A percentile compares a stretch with the other conserved stretches of the same genome.
Conservation (phyloP, 2,888 invertebrate species). For the Sarcophaga variegata region DNA sequence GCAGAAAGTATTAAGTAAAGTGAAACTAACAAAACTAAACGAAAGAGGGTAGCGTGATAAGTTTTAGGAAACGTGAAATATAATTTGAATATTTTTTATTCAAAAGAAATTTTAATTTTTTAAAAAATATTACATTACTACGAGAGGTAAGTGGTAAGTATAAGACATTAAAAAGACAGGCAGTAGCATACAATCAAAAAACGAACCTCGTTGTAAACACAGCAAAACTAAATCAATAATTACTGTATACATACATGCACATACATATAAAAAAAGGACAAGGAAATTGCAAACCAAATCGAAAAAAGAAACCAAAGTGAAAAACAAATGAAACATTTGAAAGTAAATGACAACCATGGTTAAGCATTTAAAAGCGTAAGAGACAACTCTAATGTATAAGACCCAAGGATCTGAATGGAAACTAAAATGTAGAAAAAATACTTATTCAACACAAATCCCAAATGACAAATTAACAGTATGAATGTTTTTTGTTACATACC, state of each 20-base stretch:
- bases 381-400: slow-evolving; percentile 47
- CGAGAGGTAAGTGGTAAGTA: too few species aligned
- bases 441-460: slow-evolving; percentile 66
- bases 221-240: slow-evolving; percentile 43
- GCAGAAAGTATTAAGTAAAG: slow-evolving; percentile 34
- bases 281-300: too few species aligned
- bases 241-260: slow-evolving; percentile 18
- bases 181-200: background rate
- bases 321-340: slow-evolving; percentile 31
- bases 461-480: slow-evolving; percentile 61
- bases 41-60: background rate
- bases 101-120: background rate
- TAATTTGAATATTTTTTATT: background rate
- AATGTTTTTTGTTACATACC: slow-evolving; percentile 41
- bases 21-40: background rate
- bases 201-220: slow-evolving; percentile 10
- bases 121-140: background rate
- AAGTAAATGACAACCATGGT: slow-evolving; percentile 50
- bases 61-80: background rate
- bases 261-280: too few species aligned
- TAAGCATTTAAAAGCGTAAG: slow-evolving; percentile 31
- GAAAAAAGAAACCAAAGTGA: slow-evolving; percentile 49
- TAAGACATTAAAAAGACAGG: too few species aligned
- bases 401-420: slow-evolving; percentile 50
- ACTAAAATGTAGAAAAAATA: slow-evolving; percentile 55